phyloP scores from a whole-genome alignment of 2,888 invertebrate species.

The Aquatica leii region DNA sequence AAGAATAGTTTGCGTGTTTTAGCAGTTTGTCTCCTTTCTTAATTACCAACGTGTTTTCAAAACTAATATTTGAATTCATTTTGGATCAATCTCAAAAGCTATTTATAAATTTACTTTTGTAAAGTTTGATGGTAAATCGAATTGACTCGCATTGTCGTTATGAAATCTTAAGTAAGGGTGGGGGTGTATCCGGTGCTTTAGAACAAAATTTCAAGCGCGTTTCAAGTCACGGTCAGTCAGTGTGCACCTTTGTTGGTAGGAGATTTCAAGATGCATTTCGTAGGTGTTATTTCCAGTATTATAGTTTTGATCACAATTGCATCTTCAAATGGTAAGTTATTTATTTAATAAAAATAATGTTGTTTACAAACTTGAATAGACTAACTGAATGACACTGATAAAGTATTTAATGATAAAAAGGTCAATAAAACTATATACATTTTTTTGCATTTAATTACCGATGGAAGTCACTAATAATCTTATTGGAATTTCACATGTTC shows the following conservation, averaged over 20 bases:
- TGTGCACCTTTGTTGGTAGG: conserved; percentile 37
- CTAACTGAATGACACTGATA: background rate
- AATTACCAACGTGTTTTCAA: conserved; percentile 13
- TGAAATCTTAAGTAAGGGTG: conserved; percentile 21
- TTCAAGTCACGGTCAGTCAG: conserved; percentile 49
- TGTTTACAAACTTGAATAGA: background rate
- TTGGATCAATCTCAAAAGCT: background rate
- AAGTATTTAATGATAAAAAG: conserved; percentile 12
- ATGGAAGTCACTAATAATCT: background rate
- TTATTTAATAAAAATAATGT: conserved; percentile 13
- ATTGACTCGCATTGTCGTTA: conserved; percentile 20
- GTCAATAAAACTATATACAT: conserved; percentile 8
- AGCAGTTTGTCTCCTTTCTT: too few species aligned
- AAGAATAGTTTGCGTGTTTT: too few species aligned
- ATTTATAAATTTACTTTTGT: too few species aligned
- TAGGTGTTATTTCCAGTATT: conserved; percentile 44
- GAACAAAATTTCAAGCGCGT: conserved; percentile 53
- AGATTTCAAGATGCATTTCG: conserved; percentile 44
- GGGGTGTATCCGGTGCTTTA: conserved; percentile 53
- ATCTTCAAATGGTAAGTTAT: conserved; percentile 41
- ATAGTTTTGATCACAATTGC: conserved; percentile 39
- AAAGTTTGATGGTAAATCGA: conserved; percentile 17
- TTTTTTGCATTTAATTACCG: conserved; percentile 2
- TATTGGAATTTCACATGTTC: conserved; percentile 6
- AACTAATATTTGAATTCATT: conserved; percentile 3